phyloP scores from a whole-genome alignment of 2,113 vertebrate genomes.

The Gobius niger region DNA sequence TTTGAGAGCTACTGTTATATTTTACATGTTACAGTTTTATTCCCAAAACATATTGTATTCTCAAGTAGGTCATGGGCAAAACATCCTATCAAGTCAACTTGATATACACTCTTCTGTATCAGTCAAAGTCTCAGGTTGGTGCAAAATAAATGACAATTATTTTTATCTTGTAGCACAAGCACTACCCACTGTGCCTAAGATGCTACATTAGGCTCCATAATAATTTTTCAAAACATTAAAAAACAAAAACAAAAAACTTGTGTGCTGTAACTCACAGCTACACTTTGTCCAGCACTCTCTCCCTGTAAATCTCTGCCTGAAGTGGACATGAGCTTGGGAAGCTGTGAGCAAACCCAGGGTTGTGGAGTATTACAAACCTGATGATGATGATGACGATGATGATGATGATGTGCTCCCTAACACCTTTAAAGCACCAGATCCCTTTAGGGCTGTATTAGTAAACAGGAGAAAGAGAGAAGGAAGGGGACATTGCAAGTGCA shows the following conservation, averaged over 20 bases:
- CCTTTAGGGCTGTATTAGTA: slow-evolving; percentile 8
- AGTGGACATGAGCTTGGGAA: slow-evolving; percentile 42
- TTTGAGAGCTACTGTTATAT: too few species aligned
- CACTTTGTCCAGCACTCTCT: slow-evolving; percentile 23
- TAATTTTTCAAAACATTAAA: slow-evolving; percentile 5
- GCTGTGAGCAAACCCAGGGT: slow-evolving; percentile 46
- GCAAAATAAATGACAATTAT: too few species aligned
- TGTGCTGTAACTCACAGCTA: slow-evolving; percentile 4
- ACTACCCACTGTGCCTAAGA: background rate
- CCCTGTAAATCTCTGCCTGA: slow-evolving; percentile 51
- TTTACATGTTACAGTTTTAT: too few species aligned
- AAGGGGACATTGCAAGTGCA: slow-evolving; percentile 12
- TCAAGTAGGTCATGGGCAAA: too few species aligned
- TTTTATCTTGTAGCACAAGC: too few species aligned
- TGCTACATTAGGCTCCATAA: background rate
- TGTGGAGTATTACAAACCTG: background rate
- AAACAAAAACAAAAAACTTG: background rate
- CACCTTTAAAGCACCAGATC: slow-evolving; percentile 46
- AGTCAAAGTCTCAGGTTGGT: too few species aligned
- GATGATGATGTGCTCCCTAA: slow-evolving; percentile 49
- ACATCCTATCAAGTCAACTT: too few species aligned
- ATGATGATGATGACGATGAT: slow-evolving; percentile 40
- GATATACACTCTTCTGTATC: too few species aligned
- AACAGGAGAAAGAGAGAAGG: background rate
- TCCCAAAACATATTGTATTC: too few species aligned